A percentile compares a stretch with the other conserved stretches of the same genome.
Conservation (phyloP, 2,888 invertebrate species). For the Andricus curvator region DNA sequence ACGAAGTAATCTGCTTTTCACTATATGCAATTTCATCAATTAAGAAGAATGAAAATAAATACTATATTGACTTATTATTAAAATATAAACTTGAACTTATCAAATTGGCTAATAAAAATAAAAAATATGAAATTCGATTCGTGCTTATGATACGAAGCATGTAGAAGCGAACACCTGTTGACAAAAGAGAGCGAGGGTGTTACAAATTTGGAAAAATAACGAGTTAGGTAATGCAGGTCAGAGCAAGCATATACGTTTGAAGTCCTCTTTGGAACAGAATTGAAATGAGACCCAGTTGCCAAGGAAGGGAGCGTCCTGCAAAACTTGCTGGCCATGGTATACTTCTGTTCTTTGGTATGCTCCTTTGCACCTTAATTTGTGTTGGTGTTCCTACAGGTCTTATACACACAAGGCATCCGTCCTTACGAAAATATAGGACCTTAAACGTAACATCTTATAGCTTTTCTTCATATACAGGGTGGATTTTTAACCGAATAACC, state of each 20-base stretch:
- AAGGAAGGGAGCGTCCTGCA: slow-evolving; percentile 48
- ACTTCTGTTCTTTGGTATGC: slow-evolving; percentile 46
- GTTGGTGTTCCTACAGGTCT: slow-evolving; percentile 19
- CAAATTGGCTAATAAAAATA: background rate
- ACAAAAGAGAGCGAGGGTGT: background rate
- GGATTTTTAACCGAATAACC: slow-evolving; percentile 11
- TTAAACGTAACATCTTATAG: background rate
- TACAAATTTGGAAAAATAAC: background rate
- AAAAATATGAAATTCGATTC: background rate
- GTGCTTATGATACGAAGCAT: background rate
- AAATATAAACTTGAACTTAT: too few relatives aligned
- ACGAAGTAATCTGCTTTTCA: background rate
- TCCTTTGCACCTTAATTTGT: slow-evolving; percentile 38
- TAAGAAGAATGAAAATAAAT: too few relatives aligned
- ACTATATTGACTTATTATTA: too few relatives aligned
- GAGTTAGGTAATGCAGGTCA: slow-evolving; percentile 33
- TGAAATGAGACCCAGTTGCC: slow-evolving; percentile 43
- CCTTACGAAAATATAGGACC: slow-evolving; percentile 31
- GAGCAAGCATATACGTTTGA: background rate
- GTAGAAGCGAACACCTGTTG: slow-evolving; percentile 2
- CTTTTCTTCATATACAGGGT: slow-evolving; percentile 12
- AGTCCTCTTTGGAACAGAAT: slow-evolving; percentile 36
- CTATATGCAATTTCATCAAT: background rate
- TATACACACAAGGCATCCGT: background rate
- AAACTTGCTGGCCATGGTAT: slow-evolving; percentile 58